These are phyloP conservation scores for Todus mexicanus DNA, from an alignment of 2,797 vertebrate genomes.

Conservation along the genomic window DNA sequence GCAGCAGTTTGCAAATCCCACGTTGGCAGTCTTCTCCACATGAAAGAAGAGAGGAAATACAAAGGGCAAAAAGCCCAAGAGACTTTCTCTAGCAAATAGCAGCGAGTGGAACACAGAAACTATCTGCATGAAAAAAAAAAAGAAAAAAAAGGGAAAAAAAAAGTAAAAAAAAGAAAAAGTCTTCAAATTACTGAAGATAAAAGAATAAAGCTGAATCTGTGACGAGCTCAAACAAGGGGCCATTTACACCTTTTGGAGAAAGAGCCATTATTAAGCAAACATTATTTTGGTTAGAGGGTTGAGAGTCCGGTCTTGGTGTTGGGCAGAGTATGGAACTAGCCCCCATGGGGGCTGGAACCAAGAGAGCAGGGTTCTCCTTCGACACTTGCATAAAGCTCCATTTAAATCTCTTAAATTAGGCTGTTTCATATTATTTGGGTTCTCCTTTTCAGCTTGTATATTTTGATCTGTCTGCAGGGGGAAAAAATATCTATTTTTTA, in stretches of 20 bases:
- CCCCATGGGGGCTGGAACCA: not conserved
- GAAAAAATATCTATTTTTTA: not conserved
- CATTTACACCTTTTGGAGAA: not conserved
- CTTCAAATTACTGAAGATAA: slow-evolving; percentile 56
- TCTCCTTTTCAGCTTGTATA: not conserved
- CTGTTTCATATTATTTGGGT: not conserved
- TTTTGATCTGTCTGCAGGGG: not conserved
- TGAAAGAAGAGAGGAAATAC: slow-evolving; percentile 73
- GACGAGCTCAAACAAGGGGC: not conserved
- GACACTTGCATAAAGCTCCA: not conserved
- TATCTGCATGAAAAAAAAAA: slow-evolving; percentile 31
- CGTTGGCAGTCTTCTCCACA: slow-evolving; percentile 75
- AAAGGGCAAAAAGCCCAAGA: slow-evolving; percentile 70
- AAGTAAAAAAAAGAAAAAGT: not conserved
- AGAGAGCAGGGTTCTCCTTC: not conserved
- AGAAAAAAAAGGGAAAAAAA: too few species aligned
- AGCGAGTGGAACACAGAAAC: slow-evolving; percentile 53
- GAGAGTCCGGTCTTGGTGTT: not conserved
- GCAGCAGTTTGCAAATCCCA: slow-evolving; percentile 75
- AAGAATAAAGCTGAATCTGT: slow-evolving; percentile 48
- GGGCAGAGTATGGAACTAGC: not conserved
- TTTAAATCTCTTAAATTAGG: not conserved
- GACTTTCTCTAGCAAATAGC: slow-evolving; percentile 66
- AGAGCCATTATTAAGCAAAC: not conserved
- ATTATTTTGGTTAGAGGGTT: not conserved